Base-by-base conservation (phyloP, 2,888 invertebrate genomes). In the Chrysolina oricalcia region DNA sequence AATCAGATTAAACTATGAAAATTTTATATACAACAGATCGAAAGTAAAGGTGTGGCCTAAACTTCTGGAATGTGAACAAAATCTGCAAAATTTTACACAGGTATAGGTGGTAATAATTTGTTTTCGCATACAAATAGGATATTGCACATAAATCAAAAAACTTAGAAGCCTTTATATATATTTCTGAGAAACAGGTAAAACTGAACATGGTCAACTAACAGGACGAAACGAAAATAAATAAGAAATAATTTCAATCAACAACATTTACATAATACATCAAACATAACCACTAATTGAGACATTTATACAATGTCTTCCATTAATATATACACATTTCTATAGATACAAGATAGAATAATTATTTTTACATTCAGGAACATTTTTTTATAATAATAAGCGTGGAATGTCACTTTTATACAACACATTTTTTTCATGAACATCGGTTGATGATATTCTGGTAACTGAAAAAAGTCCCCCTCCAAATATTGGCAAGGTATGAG, bases 311-410 rank as follows among this genome's bases (percentile, higher is more conserved):
- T 76, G 80, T 80, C 78, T 81, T 78, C 74, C 74, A 79, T 77
- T 76, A 70, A 74, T 83, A 84, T 82, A 80, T 81, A 83, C 82
- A 83, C 80, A 82, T 78, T 79, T 73, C 72, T 78, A 76, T 81
- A 83, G 81, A 81, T 82, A 83, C 82, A 82, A 75, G 73, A 80
- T 77, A 81, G 80, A 79, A 35, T 68, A 68, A 74, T 80, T 81
- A 83, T 83, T 83, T 82, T 81, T 85, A 86, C 86, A 86, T 83
- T 85, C 83, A 87, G 88, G 85, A 87, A 87, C 86, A 87, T 86
- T 84, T 85, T 83, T 72, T 79, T 79, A 84, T 84, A 83, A 78
- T 86, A 86, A 84, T 86, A 86, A 85, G 84, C 82, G 84, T 87
- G 87, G 86, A 87, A 87, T 85, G 87, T 86, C 79, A 79, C 73